Base-by-base conservation (phyloP, 2,797 vertebrate species). In the Eupleurogrammus muticus region DNA sequence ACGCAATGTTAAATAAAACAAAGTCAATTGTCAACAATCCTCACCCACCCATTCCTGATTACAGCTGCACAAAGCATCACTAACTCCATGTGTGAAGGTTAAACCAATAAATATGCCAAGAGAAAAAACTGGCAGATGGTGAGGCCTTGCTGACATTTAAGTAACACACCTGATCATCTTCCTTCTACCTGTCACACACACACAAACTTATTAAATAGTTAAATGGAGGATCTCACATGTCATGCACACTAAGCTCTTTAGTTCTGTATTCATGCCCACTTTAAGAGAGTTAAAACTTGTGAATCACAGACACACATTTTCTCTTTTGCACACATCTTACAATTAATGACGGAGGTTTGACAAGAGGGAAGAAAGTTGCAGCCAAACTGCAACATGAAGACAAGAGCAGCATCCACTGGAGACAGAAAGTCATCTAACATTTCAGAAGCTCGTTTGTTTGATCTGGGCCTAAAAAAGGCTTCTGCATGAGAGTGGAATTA, bases 321-420 rank as follows among this genome's bases (percentile, higher is more conserved):
- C 46, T 28, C 42, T 66, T 69, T 66, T 66, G 61, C 14, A 8
- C 1, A 17, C 44, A 24, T n/a, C 32, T 57, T 51, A 77, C 81
- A 77, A 63, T 7, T 50, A 59, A 51, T 71, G 47, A 54, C 64
- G 70, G 50, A 70, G 34, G 56, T 38, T 24, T 34, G 35, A 56
- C 67, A 49, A 59, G 32, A 21, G 35, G 53, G 67, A 47, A 59
- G 32, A 21, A 44, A 48, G 14, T 40, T 38, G 32, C 19, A 73
- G 75, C 73, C 82, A 87, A 78, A 80, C 51, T 51, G 14, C 53
- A 72, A 66, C 61, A 77, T 40, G 70, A 61, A 75, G 52, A 59
- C 21, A 0, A 19, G n/a, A 56, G 44, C 1, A 55, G 66, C 56
- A 72, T 24, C 21, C 5, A 51, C 40, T 70, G 70, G 57, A 71